Evolutionary conservation across 2,888 invertebrate genomes (phyloP), one percentile per base, ranked within the genome.

Genomic region (Pilophorus perplexus): DNA sequence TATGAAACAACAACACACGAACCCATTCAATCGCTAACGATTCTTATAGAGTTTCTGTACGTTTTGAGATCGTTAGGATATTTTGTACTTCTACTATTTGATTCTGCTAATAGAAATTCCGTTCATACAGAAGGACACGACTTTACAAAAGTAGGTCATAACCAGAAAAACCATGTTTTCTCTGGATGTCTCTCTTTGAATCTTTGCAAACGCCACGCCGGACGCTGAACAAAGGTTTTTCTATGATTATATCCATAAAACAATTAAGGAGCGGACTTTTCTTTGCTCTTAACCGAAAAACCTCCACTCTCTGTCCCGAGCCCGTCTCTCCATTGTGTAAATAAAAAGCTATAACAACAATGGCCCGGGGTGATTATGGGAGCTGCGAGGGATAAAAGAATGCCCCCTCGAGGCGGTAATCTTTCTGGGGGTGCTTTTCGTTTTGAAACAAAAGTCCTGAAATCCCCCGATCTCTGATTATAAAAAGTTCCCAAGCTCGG

Each of bases 321-420:
- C 28, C 48, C 27, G 42, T 59, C 59, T 59, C 44, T 44, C 46
- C 62, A 62, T 62, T 62, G 62, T 62, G 48, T 48, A 62, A 62
- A 62, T 62, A 62, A 62, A 62, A 62, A 62, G 62, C 62, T 44
- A 62, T 44, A 62, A 62, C 62, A 62, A 62, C 62, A 62, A 62
- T 62, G 62, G 62, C 62, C 48, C 46, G 46, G 62, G 46, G 62
- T 62, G 62, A 62, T 62, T 62, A 62, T 62, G 46, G 44, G 46
- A 48, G 62, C 62, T 62, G 46, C 38, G 28, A 62, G 62, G 62
- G 62, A 62, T 62, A 46, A 62, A 62, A 62, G 62, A 48, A 62
- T 48, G 42, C 42, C 62, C 52, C 62, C 62, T 62, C 46, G 62
- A 62, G 62, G 62, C 62, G 62, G 62, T 48, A 62, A 62, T 62